Base-by-base conservation (phyloP, 2,113 vertebrate genomes). In the Prunella himalayana region DNA sequence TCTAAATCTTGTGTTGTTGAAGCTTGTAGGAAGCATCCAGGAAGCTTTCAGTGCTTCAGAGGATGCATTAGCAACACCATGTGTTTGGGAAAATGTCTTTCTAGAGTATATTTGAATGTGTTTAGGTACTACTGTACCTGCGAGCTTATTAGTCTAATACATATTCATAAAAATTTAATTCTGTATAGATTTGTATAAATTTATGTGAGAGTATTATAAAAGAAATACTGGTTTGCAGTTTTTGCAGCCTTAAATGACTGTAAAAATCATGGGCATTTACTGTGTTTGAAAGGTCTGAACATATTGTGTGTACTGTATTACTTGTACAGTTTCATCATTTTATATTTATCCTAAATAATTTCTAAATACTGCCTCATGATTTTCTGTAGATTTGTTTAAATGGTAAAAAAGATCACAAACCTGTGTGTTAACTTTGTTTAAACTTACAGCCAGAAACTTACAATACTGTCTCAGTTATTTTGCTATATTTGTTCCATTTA, bases 341-440 rank as follows among this genome's bases (percentile, higher is more conserved):
- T 97, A 78, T 97, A 87, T 97, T 96, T 95, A 92, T 94, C 83
- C 97, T 96, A 94, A 96, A 89, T 88, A 79, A 86, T 72, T 95
- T 96, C 95, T 97, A 88, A 95, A 95, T 95, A 76, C 97, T 96
- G 71, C 71, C 95, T 97, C 76, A 85, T 80, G 56, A 89, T 95
- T 97, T 94, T 86, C 87, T 97, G 93, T 97, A 93, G 76, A 92
- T 97, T 97, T 96, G 85, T 97, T 98, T 75, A 70, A 66, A 63
- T 3, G 4, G 60, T 72, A 45, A 41, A 8, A 83, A 91, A 60
- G 22, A 7, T 5, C 77, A 95, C 78, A 95, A 97, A 97, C 96
- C 86, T 49, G 15, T 60, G 4, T 97, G 95, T 76, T 97, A 37
- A 33, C 94, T 88, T 97, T 97, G 88, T 96, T 92, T 86, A 73